These are phyloP conservation scores for Hucho hucho DNA, from an alignment of 2,113 vertebrate species.

Conservation along the genomic window DNA sequence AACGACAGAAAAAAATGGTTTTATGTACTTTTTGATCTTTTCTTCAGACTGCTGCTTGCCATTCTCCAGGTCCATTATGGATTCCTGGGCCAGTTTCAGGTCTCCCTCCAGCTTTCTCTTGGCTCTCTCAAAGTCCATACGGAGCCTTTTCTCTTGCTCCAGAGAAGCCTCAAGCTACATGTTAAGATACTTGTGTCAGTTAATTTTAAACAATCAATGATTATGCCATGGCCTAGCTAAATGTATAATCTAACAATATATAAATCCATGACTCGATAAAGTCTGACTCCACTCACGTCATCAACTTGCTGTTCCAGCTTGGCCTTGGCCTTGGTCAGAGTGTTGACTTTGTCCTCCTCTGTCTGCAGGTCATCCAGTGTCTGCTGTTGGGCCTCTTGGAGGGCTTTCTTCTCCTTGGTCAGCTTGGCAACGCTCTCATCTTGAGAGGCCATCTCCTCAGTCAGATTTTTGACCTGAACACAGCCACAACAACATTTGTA, in stretches of 20 bases:
- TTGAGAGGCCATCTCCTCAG: slow-evolving; percentile 3
- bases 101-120: too few species aligned
- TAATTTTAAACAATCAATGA: too few species aligned
- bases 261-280: too few species aligned
- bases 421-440: slow-evolving; percentile 30
- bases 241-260: too few species aligned
- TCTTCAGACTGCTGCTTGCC: slow-evolving; percentile 61
- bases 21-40: slow-evolving; percentile 65
- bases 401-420: slow-evolving; percentile 55
- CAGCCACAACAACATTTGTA: neutral
- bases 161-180: slow-evolving; percentile 66
- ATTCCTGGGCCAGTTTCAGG: too few species aligned
- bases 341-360: neutral
- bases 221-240: too few species aligned
- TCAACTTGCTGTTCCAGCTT: too few species aligned
- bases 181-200: too few species aligned
- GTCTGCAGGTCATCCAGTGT: slow-evolving; percentile 23
- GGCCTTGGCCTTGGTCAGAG: too few species aligned
- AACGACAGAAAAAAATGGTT: neutral
- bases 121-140: slow-evolving; percentile 69
- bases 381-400: slow-evolving; percentile 55
- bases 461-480: neutral
- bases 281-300: too few species aligned
- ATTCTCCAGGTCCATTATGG: too few species aligned
- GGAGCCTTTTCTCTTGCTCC: slow-evolving; percentile 75